phyloP scores from a whole-genome alignment of 53 echinoderm and acorn worm genomes.

The Stichopus horrens region DNA sequence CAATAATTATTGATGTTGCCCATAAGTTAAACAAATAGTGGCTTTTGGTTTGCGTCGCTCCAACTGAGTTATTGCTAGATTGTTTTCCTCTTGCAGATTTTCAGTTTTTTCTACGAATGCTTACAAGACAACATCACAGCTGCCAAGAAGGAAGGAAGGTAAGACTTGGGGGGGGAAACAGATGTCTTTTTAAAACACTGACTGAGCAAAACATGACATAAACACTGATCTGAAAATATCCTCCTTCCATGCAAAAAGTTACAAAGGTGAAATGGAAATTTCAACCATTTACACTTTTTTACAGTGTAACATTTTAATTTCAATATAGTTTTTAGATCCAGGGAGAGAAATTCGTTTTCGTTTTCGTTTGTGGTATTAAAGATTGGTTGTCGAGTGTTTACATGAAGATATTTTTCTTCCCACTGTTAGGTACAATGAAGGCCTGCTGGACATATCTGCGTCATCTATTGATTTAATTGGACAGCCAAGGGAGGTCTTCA shows the following conservation, averaged over 20 bases:
- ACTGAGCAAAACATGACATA: no score
- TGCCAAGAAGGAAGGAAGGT: conserved; percentile 95
- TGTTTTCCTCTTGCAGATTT: conserved; percentile 61
- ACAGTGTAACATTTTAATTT: no score
- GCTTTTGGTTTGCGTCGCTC: not conserved
- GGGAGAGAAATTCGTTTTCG: no score
- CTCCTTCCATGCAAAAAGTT: no score
- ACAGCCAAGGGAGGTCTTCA: conserved; percentile 69
- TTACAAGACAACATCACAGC: conserved; percentile 77
- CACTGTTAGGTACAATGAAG: conserved; percentile 74
- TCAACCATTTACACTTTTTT: no score
- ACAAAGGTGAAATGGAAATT: no score
- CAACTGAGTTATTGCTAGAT: not conserved
- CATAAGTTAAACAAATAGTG: no score
- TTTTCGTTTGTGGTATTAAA: no score
- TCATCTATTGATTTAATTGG: conserved; percentile 76
- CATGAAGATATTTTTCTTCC: not conserved
- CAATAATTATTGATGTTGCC: no score
- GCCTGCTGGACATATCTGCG: conserved; percentile 86
- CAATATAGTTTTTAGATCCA: no score
- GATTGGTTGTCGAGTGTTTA: no score
- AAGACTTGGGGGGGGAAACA: not conserved
- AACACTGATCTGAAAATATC: no score
- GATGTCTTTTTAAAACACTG: not conserved
- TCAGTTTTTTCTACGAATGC: conserved; percentile 85